Percentiles rank a stretch among this genome's conserved stretches.
Evolutionary conservation across 2,113 vertebrate genomes (phyloP).

Genomic region (Seriola dumerili): DNA sequence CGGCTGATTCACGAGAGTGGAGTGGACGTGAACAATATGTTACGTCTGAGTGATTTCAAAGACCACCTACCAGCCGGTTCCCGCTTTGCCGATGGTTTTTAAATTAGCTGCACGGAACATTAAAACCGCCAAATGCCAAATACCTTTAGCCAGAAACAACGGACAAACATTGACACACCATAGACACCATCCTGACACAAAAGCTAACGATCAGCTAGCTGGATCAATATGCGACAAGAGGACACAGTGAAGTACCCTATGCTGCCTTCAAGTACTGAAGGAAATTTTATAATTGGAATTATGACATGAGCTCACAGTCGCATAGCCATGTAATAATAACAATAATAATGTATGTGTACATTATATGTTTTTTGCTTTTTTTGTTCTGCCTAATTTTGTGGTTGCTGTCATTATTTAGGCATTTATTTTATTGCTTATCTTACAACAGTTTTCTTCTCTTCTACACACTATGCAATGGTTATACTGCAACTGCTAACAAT

Average conservation of each 20-base stretch:
- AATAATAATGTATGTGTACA: background rate
- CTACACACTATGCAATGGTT: no score
- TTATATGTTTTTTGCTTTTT: background rate
- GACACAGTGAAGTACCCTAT: slow-evolving; percentile 35
- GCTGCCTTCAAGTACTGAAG: slow-evolving; percentile 41
- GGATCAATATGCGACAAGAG: slow-evolving; percentile 62
- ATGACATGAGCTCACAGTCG: background rate
- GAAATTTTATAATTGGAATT: fast-evolving
- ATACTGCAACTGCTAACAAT: no score
- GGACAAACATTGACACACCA: slow-evolving; percentile 56
- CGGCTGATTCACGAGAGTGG: slow-evolving; percentile 58
- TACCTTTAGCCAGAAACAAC: slow-evolving; percentile 81
- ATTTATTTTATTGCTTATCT: no score
- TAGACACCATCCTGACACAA: slow-evolving; percentile 81
- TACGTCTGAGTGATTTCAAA: slow-evolving; percentile 58
- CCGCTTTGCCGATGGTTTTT: slow-evolving; percentile 86
- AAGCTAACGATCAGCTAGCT: slow-evolving; percentile 61
- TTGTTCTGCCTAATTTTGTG: background rate
- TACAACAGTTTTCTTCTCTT: no score
- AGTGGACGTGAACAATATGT: slow-evolving; percentile 64
- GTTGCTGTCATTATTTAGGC: background rate
- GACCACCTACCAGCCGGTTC: slow-evolving; percentile 86
- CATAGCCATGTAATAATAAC: background rate
- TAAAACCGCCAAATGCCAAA: slow-evolving; percentile 79
- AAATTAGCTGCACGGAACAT: slow-evolving; percentile 86